Evolutionary conservation across 2,797 vertebrate genomes (phyloP).

Genomic region (Sciurus carolinensis): DNA sequence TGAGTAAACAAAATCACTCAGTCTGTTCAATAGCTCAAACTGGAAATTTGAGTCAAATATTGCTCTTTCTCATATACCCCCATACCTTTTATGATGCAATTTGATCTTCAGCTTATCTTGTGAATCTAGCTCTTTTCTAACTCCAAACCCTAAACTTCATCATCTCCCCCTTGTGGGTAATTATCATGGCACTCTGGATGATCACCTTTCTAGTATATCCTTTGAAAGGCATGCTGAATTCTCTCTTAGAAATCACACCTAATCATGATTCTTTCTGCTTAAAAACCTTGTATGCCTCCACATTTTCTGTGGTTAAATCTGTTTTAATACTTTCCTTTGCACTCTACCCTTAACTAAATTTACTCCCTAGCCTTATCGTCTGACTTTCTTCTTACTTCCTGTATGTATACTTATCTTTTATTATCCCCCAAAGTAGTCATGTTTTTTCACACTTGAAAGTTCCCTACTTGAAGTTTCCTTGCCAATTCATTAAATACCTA

Average conservation of each 20-base stretch:
- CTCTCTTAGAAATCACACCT: background rate
- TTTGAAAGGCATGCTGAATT: constrained; percentile 41
- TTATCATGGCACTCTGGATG: background rate
- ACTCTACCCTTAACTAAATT: constrained; percentile 7
- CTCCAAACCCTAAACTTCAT: background rate
- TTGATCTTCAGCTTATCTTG: constrained; percentile 23
- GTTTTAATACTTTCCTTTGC: background rate
- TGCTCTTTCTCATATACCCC: background rate
- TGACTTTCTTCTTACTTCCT: background rate
- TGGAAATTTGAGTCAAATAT: background rate
- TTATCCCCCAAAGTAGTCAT: background rate
- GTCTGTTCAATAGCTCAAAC: background rate
- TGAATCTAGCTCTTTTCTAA: constrained; percentile 23
- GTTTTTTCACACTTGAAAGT: background rate
- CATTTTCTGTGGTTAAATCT: background rate
- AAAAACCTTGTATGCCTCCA: background rate
- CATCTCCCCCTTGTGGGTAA: background rate
- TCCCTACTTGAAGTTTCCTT: background rate
- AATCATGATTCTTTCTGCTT: background rate
- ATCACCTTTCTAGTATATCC: background rate
- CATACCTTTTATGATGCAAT: constrained; percentile 26
- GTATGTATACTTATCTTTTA: background rate
- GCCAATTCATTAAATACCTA: background rate
- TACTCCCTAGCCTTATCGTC: background rate
- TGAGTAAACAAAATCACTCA: background rate